Percentiles rank a stretch among this genome's conserved stretches.
Evolutionary conservation across 2,888 invertebrate species (phyloP).

Genomic region (Cerastis rubricosa): DNA sequence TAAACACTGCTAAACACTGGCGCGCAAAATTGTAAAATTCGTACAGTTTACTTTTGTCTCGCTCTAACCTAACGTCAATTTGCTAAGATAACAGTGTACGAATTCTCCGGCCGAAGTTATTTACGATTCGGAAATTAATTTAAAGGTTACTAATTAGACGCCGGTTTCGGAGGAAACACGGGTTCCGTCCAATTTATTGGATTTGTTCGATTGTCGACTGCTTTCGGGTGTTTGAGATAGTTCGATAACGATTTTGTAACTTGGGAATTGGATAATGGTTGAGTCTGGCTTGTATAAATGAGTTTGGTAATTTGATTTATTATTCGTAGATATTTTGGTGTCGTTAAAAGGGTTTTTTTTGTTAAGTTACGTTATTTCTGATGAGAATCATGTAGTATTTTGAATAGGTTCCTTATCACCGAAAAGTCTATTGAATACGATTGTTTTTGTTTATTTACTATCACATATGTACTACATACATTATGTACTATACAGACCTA

Average conservation of each 20-base stretch:
- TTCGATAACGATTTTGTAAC: slow-evolving; percentile 58
- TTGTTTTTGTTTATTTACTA: no score
- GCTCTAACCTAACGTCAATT: slow-evolving; percentile 83
- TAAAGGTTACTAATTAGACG: slow-evolving; percentile 71
- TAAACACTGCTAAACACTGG: slow-evolving; percentile 88
- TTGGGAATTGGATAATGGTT: slow-evolving; percentile 55
- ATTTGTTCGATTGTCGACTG: slow-evolving; percentile 62
- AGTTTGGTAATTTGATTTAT: slow-evolving; percentile 44
- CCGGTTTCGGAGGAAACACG: slow-evolving; percentile 53
- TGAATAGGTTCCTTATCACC: background rate
- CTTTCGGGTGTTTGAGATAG: slow-evolving; percentile 62
- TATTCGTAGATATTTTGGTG: background rate
- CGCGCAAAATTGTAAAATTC: slow-evolving; percentile 88
- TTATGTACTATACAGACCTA: background rate
- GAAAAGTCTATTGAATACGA: background rate
- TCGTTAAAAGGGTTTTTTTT: background rate
- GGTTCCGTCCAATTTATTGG: slow-evolving; percentile 67
- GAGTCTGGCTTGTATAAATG: slow-evolving; percentile 42
- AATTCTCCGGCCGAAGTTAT: slow-evolving; percentile 75
- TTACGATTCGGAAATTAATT: slow-evolving; percentile 77
- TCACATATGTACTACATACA: background rate
- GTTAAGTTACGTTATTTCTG: background rate
- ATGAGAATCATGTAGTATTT: background rate
- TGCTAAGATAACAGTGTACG: slow-evolving; percentile 87
- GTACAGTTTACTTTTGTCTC: slow-evolving; percentile 78